phyloP scores from a whole-genome alignment of 2,113 vertebrate species.

The Oncorhynchus tshawytscha region DNA sequence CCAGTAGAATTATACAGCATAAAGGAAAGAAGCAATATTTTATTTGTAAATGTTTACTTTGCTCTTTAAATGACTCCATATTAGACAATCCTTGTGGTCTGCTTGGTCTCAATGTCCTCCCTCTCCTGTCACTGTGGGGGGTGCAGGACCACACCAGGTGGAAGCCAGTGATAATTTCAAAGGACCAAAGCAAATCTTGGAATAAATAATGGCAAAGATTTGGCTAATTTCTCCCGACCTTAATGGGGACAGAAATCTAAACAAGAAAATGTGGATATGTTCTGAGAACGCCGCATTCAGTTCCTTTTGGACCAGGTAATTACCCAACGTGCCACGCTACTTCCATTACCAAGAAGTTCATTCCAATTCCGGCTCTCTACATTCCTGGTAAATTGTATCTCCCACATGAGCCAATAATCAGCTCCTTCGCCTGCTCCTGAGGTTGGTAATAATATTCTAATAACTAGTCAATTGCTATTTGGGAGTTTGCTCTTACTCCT shows the following conservation, averaged over 20 bases:
- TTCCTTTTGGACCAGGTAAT: constrained; percentile 61
- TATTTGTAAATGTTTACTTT: background rate
- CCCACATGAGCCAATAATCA: constrained; percentile 75
- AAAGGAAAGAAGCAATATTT: background rate
- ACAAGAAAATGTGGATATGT: constrained; percentile 45
- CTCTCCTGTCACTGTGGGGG: background rate
- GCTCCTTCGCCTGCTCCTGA: constrained; percentile 64
- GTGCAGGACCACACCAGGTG: constrained; percentile 5
- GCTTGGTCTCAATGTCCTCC: background rate
- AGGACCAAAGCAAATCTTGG: constrained; percentile 52
- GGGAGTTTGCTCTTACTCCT: constrained; percentile 72
- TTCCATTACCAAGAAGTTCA: constrained; percentile 26
- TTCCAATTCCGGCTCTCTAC: constrained; percentile 63
- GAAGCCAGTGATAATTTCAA: constrained; percentile 35
- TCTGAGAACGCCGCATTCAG: background rate
- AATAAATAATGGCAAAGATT: constrained; percentile 57
- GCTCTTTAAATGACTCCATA: background rate
- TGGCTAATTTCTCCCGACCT: constrained; percentile 66
- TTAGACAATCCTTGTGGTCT: background rate
- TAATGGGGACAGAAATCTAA: constrained; percentile 48
- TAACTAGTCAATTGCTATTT: constrained; percentile 72
- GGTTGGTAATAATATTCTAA: constrained; percentile 81
- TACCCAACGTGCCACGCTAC: constrained; percentile 49
- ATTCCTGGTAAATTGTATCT: constrained; percentile 77
- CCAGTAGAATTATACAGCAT: background rate